Percentiles rank a stretch among this genome's conserved stretches.
Conservation (phyloP, 1,140 invertebrate genomes). For the Cyclargus thomasi region DNA sequence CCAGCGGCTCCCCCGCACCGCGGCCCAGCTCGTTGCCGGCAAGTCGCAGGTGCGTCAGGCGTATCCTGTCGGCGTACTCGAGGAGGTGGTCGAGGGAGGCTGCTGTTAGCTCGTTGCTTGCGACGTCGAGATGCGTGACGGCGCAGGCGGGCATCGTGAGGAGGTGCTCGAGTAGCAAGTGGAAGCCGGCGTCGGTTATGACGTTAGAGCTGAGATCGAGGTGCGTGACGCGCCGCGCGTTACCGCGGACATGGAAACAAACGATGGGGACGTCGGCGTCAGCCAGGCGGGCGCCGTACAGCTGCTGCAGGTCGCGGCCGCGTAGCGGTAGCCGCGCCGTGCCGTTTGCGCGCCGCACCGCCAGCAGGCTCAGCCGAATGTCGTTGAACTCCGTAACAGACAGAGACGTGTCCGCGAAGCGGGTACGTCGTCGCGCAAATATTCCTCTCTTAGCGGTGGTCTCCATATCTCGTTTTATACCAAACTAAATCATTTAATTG, state of each 20-base stretch:
- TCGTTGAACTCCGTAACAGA: conserved; percentile 44
- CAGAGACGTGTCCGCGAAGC: conserved; percentile 21
- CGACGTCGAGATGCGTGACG: conserved; percentile 69
- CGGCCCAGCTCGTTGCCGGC: conserved; percentile 75
- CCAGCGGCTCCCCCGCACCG: conserved; percentile 67
- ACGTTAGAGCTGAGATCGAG: conserved; percentile 76
- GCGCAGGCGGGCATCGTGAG: conserved; percentile 54
- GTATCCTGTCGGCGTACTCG: conserved; percentile 52
- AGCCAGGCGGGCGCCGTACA: conserved; percentile 53
- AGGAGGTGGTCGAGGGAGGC: conserved; percentile 54
- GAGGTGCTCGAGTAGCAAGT: conserved; percentile 62
- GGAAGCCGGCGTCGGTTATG: conserved; percentile 73
- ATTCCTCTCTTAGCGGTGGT: conserved; percentile 10
- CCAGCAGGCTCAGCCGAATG: conserved; percentile 52
- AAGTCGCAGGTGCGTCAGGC: conserved; percentile 69
- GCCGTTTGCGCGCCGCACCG: conserved; percentile 57
- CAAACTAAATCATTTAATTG: neutral
- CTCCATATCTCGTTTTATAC: neutral
- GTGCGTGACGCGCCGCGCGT: conserved; percentile 61
- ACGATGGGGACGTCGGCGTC: conserved; percentile 71
- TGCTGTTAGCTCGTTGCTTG: conserved; percentile 71
- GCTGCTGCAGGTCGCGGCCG: conserved; percentile 50
- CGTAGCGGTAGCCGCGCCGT: conserved; percentile 44
- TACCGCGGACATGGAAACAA: conserved; percentile 59
- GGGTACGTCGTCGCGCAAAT: neutral